phyloP scores from a whole-genome alignment of 2,888 invertebrate genomes.

The Ellobium chinense region DNA sequence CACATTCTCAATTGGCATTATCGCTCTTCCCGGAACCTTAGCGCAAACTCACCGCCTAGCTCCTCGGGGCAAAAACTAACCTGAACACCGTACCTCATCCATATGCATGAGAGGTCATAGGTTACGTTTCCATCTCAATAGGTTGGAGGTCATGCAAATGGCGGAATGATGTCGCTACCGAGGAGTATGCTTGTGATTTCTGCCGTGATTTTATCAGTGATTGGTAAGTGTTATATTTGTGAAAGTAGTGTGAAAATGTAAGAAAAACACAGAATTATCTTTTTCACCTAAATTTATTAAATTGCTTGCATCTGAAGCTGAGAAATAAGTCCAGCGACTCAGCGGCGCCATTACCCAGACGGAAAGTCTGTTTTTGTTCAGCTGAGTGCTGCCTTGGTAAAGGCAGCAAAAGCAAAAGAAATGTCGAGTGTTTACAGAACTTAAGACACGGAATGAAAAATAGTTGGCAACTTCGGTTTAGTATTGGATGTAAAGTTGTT shows the following conservation, averaged over 20 bases:
- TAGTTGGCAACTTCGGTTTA: no score
- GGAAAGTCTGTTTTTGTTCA: slow-evolving; percentile 23
- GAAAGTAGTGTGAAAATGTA: background rate
- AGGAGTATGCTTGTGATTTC: slow-evolving; percentile 16
- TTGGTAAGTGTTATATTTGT: slow-evolving; percentile 24
- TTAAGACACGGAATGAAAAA: no score
- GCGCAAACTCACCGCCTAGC: background rate
- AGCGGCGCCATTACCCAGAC: slow-evolving; percentile 29
- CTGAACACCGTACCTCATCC: slow-evolving; percentile 19
- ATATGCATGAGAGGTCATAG: slow-evolving; percentile 28
- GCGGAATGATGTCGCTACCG: slow-evolving; percentile 40
- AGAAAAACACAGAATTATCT: background rate
- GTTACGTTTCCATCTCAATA: slow-evolving; percentile 30
- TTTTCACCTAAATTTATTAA: background rate
- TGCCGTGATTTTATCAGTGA: slow-evolving; percentile 2
- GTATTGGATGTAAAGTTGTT: no score
- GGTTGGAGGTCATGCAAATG: slow-evolving; percentile 47
- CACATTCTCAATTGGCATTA: slow-evolving; percentile 27
- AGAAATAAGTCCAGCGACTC: background rate
- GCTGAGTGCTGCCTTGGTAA: background rate
- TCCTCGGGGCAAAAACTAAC: background rate
- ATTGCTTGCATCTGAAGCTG: background rate
- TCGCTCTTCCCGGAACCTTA: background rate
- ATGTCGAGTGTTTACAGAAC: no score
- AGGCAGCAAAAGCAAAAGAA: no score